Conservation (phyloP, 2,113 vertebrate genomes). For the Thunnus thynnus region DNA sequence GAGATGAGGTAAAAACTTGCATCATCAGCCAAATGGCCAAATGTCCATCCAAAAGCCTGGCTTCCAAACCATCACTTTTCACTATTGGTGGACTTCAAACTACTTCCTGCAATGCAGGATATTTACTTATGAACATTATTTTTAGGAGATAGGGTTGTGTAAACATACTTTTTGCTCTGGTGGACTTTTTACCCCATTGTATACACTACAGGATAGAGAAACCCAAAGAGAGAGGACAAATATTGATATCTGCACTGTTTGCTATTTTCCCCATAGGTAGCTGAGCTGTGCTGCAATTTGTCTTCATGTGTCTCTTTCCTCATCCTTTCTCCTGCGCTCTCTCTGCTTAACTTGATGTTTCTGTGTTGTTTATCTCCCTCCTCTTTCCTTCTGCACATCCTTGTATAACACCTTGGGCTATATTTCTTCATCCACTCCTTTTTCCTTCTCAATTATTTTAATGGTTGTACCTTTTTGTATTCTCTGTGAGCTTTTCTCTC, state of each 20-base stretch:
- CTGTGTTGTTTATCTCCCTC: constrained; percentile 15
- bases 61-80: too few species aligned
- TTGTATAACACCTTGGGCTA: not conserved
- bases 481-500: constrained; percentile 1
- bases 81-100: not conserved
- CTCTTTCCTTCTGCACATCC: not conserved
- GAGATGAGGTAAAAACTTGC: too few species aligned
- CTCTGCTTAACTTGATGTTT: constrained; percentile 11
- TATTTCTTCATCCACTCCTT: constrained; percentile 11
- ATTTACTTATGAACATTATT: not conserved
- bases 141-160: not conserved
- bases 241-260: constrained; percentile 22
- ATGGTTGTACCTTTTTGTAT: constrained; percentile 17
- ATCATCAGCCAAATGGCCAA: too few species aligned
- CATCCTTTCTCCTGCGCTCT: not conserved
- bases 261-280: constrained; percentile 13
- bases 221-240: constrained; percentile 8
- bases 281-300: constrained; percentile 25
- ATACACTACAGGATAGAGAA: not conserved
- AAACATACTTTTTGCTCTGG: not conserved
- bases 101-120: not conserved
- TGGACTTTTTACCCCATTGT: constrained; percentile 14
- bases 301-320: constrained; percentile 28
- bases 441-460: constrained; percentile 36
- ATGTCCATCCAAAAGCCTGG: too few species aligned